A percentile compares a stretch with the other conserved stretches of the same genome.
phyloP scores from a whole-genome alignment of 2,888 invertebrate species.

The Pegoplata infirma region DNA sequence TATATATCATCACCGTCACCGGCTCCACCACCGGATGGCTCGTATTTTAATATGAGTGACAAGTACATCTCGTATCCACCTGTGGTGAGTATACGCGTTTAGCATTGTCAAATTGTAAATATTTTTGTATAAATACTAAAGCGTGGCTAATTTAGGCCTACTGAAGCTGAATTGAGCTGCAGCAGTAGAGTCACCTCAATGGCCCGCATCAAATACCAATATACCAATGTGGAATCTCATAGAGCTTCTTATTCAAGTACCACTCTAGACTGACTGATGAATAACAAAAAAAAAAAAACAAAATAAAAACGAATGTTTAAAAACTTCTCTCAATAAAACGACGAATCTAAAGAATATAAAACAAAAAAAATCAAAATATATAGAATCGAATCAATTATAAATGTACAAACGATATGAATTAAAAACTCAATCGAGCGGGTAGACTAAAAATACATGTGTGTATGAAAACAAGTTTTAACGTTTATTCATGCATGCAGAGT shows the following conservation, averaged over 20 bases:
- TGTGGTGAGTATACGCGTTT: slow-evolving; percentile 71
- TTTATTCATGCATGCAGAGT: neutral
- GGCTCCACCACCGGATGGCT: slow-evolving; percentile 76
- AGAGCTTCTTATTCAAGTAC: slow-evolving; percentile 55
- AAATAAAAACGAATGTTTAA: neutral
- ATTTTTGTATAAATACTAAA: slow-evolving; percentile 54
- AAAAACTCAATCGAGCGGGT: slow-evolving; percentile 49
- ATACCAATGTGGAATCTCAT: slow-evolving; percentile 45
- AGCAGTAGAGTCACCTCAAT: slow-evolving; percentile 50
- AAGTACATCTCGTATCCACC: slow-evolving; percentile 76
- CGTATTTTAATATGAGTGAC: slow-evolving; percentile 76
- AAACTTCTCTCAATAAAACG: slow-evolving; percentile 2
- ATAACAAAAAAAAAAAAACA: slow-evolving; percentile 23
- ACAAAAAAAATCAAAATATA: slow-evolving; percentile 35
- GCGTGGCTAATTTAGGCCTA: slow-evolving; percentile 62
- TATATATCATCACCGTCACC: slow-evolving; percentile 76
- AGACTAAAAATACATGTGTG: slow-evolving; percentile 27
- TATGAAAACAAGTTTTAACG: slow-evolving; percentile 50
- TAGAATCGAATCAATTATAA: slow-evolving; percentile 60
- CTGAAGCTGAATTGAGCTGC: slow-evolving; percentile 54
- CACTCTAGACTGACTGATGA: slow-evolving; percentile 60
- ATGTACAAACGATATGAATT: slow-evolving; percentile 62
- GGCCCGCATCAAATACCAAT: slow-evolving; percentile 49
- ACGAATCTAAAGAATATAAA: slow-evolving; percentile 45
- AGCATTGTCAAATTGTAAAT: slow-evolving; percentile 41